Evolutionary conservation across 2,888 invertebrate genomes (phyloP), one percentile per base, ranked within the genome.

Genomic region (Ptilodon capucinus): DNA sequence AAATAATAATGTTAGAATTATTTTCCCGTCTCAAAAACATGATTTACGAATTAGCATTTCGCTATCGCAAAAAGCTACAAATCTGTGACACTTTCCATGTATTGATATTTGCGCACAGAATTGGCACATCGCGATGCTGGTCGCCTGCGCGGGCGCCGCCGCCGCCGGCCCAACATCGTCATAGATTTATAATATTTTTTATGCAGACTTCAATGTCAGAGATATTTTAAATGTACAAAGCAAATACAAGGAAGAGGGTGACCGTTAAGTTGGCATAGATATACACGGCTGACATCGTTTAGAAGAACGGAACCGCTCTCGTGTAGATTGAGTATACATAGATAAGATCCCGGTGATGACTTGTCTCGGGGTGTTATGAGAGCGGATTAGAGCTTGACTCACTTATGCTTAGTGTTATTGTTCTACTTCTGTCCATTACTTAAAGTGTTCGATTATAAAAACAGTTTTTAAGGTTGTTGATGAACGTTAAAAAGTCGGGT

Each of bases 231-330:
- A 69, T 57, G 65, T 66, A 71, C 70, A 78, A 76, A 77, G 78
- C 76, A 78, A 81, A 81, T 76, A 78, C 70, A 64, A 72, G 78
- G 76, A 74, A 69, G 57, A 59, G 50, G 54, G 48, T 48, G 68
- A 84, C 86, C 85, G 86, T 86, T 86, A 86, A 71, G 71, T 79
- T 76, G 83, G 74, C 86, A 84, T 71, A 84, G 77, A 81, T 84
- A 72, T 68, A 67, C 61, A 61, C 46, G 64, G 53, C 67, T 85
- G 86, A 83, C 86, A 83, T 81, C 71, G 76, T 78, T 83, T 69
- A 66, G 64, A 52, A 57, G 51, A 63, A 63, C 68, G 66, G 62
- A 71, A 60, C 68, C 61, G 9, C 51, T 43, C 60, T 47, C 44
- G 49, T 39, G 41, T 32, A 48, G 59, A 46, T 61, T 28, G 32